These are phyloP conservation scores for Phasianus colchicus DNA, from an alignment of 2,113 vertebrate species.

Conservation along the genomic window DNA sequence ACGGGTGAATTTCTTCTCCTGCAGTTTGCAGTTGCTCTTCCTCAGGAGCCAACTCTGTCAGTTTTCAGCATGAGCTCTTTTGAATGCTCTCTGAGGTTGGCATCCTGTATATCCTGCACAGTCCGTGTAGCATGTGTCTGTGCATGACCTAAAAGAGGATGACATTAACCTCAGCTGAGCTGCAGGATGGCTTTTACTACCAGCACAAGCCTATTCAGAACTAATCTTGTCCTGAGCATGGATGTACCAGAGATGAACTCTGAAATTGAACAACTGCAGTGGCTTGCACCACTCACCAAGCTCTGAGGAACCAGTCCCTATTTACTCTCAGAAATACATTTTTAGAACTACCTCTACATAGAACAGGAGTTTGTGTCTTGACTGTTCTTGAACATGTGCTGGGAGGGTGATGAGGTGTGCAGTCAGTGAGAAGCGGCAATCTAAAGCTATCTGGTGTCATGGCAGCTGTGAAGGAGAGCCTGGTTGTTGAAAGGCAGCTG, in stretches of 20 bases:
- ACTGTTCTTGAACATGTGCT: background rate
- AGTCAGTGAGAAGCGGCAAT: background rate
- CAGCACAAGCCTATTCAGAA: background rate
- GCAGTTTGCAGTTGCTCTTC: background rate
- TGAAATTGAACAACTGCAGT: background rate
- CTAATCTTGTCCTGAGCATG: background rate
- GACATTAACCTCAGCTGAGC: fast-evolving
- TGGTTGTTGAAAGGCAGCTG: background rate
- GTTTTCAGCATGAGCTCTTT: background rate
- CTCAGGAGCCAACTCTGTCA: fast-evolving
- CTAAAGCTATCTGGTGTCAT: background rate
- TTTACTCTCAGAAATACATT: background rate
- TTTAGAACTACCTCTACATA: background rate
- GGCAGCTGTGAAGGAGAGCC: background rate
- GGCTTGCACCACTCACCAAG: background rate
- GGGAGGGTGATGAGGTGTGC: background rate
- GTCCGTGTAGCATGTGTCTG: background rate
- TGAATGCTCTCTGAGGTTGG: background rate
- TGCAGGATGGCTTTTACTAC: background rate
- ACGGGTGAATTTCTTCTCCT: background rate
- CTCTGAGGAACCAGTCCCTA: background rate
- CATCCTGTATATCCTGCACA: fast-evolving
- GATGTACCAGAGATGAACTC: background rate
- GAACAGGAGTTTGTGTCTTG: background rate
- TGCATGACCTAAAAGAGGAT: background rate